Base-by-base conservation (phyloP, 2,797 vertebrate species). In the Hydrocynus forskahlii region DNA sequence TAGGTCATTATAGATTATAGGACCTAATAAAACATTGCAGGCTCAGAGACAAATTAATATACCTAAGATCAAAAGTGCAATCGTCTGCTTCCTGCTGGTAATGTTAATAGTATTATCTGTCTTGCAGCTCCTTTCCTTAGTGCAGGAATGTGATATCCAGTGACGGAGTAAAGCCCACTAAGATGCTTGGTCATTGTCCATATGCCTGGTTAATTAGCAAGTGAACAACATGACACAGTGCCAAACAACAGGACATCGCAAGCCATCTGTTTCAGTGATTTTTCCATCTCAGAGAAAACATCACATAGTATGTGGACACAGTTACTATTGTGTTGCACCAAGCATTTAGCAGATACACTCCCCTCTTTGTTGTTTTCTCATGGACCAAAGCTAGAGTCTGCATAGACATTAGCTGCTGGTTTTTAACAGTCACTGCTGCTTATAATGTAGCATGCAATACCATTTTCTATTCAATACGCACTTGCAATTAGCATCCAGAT, bases 191-290 rank as follows among this genome's bases (percentile, higher is more conserved):
- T 17, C 68, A 75, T 78, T 60, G 75, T 79, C 54, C 38, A 40
- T 72, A 70, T 76, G 75, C 62, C 76, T 67, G 77, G 75, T 69
- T 81, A 83, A 84, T 86, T 76, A 83, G 80, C 66, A 54, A 72
- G 68, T 68, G 79, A 73, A 75, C 70, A 40, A 62, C 69, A 68
- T 45, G 64, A 76, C 78, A 82, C 62, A 25, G 80, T 29, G 78
- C 71, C 21, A 45, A 79, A 82, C 60, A 80, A 83, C 85, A 68
- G 85, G 79, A 50, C 74, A 68, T 77, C 60, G 25, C 82, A 83
- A 52, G 76, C 86, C 83, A 83, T 85, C 86, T 85, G 86, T 79
- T 77, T 82, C 19, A 57, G 21, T 48, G 29, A 60, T 43, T 70
- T 68, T 62, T 82, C 60, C 35, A 62, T 60, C 67, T 50, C 59